A percentile compares a stretch with the other conserved stretches of the same genome.
Evolutionary conservation across 2,797 vertebrate species (phyloP).

Genomic region (Poeciliopsis gracilis): DNA sequence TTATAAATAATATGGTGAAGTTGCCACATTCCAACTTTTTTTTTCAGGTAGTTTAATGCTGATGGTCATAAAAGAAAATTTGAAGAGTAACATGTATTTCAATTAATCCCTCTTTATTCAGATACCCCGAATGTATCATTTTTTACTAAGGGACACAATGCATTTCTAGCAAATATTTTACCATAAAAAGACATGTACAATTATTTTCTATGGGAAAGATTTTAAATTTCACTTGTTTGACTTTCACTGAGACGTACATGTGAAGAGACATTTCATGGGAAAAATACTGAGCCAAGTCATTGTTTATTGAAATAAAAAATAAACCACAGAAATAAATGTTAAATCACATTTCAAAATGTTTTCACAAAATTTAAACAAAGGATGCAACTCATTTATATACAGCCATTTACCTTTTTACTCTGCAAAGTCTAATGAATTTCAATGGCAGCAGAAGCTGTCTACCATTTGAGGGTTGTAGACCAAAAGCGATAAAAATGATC

Average conservation of each 20-base stretch:
- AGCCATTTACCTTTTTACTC: constrained; percentile 28
- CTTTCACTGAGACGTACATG: neutral
- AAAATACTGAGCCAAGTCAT: neutral
- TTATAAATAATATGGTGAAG: neutral
- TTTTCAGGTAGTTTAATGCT: neutral
- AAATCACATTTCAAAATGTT: constrained; percentile 21
- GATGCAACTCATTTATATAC: constrained; percentile 48
- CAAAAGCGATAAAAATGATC: constrained; percentile 8
- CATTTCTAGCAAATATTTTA: neutral
- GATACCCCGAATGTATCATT: neutral
- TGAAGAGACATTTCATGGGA: neutral
- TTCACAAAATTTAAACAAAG: constrained; percentile 38
- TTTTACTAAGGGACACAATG: neutral
- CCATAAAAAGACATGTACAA: neutral
- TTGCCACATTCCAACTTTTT: neutral
- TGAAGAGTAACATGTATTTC: neutral
- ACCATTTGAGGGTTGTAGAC: constrained; percentile 8
- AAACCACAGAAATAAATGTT: constrained; percentile 9
- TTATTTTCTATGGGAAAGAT: neutral
- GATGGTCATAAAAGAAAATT: neutral
- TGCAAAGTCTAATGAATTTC: constrained; percentile 29
- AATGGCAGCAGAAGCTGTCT: constrained; percentile 21
- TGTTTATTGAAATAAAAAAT: constrained; percentile 52
- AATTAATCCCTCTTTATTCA: neutral
- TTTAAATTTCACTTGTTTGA: neutral